Percentiles rank a stretch among this genome's conserved stretches.
phyloP scores from a whole-genome alignment of 2,888 invertebrate genomes.

The Cyaniris semiargus region DNA sequence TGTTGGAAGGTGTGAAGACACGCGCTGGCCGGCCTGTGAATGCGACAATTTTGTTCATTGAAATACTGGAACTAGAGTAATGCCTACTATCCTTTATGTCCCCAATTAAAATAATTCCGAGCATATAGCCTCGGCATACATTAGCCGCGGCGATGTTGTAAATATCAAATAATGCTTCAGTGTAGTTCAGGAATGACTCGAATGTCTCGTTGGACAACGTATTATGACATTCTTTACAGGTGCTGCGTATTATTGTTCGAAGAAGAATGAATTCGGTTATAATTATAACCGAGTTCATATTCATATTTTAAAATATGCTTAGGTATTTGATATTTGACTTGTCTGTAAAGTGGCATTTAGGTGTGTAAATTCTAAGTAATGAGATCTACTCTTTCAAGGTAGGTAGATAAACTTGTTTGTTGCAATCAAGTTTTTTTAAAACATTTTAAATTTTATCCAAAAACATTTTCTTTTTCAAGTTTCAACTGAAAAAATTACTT shows the following conservation, averaged over 20 bases:
- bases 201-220: background rate
- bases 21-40: constrained; percentile 53
- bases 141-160: constrained; percentile 40
- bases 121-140: constrained; percentile 43
- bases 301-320: background rate
- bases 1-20: constrained; percentile 66
- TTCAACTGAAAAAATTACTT: no score
- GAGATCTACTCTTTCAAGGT: background rate
- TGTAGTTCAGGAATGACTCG: constrained; percentile 2
- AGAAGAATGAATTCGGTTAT: background rate
- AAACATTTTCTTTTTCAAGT: no score
- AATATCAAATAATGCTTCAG: constrained; percentile 27
- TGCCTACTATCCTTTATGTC: constrained; percentile 64
- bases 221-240: background rate
- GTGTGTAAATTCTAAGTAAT: background rate
- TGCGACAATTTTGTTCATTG: constrained; percentile 71
- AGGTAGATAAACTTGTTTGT: background rate
- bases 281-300: no score
- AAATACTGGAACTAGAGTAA: constrained; percentile 65
- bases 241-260: background rate
- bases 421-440: no score
- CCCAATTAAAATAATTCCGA: constrained; percentile 68
- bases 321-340: background rate
- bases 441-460: no score
- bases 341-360: background rate